Percentiles rank a stretch among this genome's conserved stretches.
Conservation (phyloP, 2,797 vertebrate species). For the Sebastes taczanowskii region DNA sequence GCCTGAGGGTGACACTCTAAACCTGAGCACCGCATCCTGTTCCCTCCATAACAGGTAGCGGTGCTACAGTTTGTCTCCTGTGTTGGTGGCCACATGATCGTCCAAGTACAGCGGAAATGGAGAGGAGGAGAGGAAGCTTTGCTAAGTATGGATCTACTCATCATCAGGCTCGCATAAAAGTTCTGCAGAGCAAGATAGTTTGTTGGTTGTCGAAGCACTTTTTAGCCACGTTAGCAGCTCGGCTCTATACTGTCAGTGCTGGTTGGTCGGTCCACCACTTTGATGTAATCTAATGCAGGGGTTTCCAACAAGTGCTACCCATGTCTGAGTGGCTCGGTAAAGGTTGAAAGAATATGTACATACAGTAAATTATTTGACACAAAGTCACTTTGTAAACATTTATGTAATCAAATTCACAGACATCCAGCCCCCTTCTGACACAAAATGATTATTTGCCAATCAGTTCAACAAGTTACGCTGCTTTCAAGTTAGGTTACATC, state of each 20-base stretch:
- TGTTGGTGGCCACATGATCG: conserved; percentile 13
- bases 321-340: no score
- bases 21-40: conserved; percentile 63
- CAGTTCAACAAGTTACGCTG: no score
- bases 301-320: no score
- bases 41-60: conserved; percentile 36
- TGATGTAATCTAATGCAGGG: not conserved
- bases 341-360: no score
- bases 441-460: no score
- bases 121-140: not conserved
- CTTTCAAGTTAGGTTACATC: no score
- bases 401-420: no score
- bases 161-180: not conserved
- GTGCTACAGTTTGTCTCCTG: conserved; percentile 28
- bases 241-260: not conserved
- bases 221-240: not conserved
- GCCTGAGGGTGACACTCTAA: conserved; percentile 74
- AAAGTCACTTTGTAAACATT: no score
- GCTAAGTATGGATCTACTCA: not conserved
- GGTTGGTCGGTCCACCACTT: not conserved
- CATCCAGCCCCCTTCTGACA: no score
- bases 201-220: not conserved
- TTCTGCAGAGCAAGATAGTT: not conserved
- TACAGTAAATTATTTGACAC: no score
- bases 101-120: conserved; percentile 12